Base-by-base conservation (phyloP, 2,113 vertebrate genomes). In the Grantiella picta region DNA sequence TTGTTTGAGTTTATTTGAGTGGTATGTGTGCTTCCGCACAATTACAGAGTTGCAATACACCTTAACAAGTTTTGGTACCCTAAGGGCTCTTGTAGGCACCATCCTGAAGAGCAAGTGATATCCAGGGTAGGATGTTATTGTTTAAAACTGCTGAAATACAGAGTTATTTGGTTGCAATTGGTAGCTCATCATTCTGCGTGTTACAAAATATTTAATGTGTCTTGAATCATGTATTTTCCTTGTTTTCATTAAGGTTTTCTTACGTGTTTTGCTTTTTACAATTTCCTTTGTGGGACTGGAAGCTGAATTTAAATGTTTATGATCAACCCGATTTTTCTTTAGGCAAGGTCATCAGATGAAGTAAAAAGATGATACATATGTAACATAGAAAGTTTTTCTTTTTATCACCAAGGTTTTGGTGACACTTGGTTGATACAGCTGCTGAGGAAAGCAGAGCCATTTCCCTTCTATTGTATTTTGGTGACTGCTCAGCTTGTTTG, bases 21-120 rank as follows among this genome's bases (percentile, higher is more conserved):
- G 3, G 0, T 0, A 0, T 1, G 11, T 15, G 8, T 36, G 54
- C 13, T 42, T 3, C 29, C 9, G 3, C 38, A 38, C 9, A 4
- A 4, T 44, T 21, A 18, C 2, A 21, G 52, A 71, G 40, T 27
- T 75, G 23, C 42, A 50, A 10, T 11, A 20, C 7, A 6, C 10
- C 40, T 21, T 45, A 66, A 38, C 5, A 38, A 29, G 5, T 38
- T 49, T 35, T 21, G 12, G 4, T 57, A 20, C 10, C 6, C 7
- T 29, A 24, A 28, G 27, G 24, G 15, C 31, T 47, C 7, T 60
- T 40, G 15, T 28, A 12, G 53, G 33, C 12, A 42, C 29, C 10
- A 1, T 45, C 20, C 28, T 22, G n/a, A 49, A 70, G 24, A 50
- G 18, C 28, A 28, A 28, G 4, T 45, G 40, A 22, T 44, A 49